A percentile compares a stretch with the other conserved stretches of the same genome.
Conservation (phyloP, 1,140 invertebrate species). For the Macrosteles quadrilineatus region DNA sequence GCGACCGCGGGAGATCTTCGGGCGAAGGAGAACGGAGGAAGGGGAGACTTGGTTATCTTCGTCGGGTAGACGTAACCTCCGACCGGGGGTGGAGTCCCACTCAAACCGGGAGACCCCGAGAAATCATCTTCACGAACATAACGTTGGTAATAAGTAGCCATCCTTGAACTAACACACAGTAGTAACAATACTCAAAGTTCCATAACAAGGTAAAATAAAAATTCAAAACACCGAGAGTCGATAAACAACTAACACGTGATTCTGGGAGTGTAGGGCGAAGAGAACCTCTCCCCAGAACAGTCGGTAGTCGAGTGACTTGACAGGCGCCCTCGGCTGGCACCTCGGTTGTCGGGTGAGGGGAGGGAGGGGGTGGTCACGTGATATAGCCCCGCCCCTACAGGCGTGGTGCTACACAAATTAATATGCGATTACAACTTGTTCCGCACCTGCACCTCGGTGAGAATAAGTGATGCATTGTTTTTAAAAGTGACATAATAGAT, state of each 20-base stretch:
- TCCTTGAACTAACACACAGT: no score
- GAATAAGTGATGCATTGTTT: no score
- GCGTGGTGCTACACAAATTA: constrained; percentile 10
- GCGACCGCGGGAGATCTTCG: constrained; percentile 11
- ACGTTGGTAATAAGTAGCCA: not conserved
- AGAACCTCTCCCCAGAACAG: constrained; percentile 12
- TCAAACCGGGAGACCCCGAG: constrained; percentile 1
- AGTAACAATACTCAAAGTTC: no score
- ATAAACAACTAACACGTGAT: constrained; percentile 2
- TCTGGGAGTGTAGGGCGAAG: not conserved
- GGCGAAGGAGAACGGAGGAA: constrained; percentile 15
- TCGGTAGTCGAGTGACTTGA: not conserved
- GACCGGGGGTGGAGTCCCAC: constrained; percentile 21
- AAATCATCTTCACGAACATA: not conserved
- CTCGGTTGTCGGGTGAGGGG: constrained; percentile 11
- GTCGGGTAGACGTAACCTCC: not conserved
- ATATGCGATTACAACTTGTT: no score
- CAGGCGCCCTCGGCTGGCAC: not conserved
- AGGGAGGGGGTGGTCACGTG: constrained; percentile 29
- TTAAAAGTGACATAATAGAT: no score
- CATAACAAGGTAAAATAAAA: not conserved
- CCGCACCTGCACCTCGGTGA: no score
- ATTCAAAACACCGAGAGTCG: not conserved
- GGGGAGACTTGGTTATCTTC: constrained; percentile 11
- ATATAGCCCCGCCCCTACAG: constrained; percentile 2